A percentile compares a stretch with the other conserved stretches of the same genome.
Evolutionary conservation across 37 sponge, comb jelly and placozoan species (phyloP).

Genomic region (Diacarnus erythraeanus): DNA sequence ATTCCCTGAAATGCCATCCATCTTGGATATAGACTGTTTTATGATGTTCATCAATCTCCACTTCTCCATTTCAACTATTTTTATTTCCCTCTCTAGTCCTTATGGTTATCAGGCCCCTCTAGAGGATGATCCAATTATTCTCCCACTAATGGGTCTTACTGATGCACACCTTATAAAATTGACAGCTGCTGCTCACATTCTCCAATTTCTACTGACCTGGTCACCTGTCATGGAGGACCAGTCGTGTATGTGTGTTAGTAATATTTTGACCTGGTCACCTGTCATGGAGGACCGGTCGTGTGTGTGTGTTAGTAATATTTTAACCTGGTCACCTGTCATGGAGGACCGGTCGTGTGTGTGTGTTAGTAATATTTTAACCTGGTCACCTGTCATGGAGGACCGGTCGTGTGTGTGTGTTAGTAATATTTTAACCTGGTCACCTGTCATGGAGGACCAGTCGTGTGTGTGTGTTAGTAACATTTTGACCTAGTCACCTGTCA

Average conservation of each 20-base stretch:
- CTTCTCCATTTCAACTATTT: slow-evolving; percentile 28
- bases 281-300: slow-evolving; percentile 10
- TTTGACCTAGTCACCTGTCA: slow-evolving; percentile 25
- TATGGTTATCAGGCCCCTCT: not conserved
- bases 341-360: slow-evolving; percentile 10
- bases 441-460: slow-evolving; percentile 17
- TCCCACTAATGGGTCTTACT: slow-evolving; percentile 40
- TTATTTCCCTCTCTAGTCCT: slow-evolving; percentile 3
- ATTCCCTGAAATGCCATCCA: slow-evolving; percentile 42
- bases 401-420: not conserved
- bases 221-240: slow-evolving; percentile 28
- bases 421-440: slow-evolving; percentile 14
- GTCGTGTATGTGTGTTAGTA: not conserved
- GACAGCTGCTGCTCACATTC: slow-evolving; percentile 41
- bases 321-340: slow-evolving; percentile 31
- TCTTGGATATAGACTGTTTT: slow-evolving; percentile 63
- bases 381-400: slow-evolving; percentile 23
- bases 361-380: not conserved
- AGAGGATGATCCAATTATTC: slow-evolving; percentile 14
- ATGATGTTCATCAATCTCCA: slow-evolving; percentile 57
- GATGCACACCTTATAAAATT: slow-evolving; percentile 37
- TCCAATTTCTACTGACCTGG: slow-evolving; percentile 51
- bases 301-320: not conserved
- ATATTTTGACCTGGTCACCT: slow-evolving; percentile 22
- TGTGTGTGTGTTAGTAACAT: not conserved